phyloP scores from a whole-genome alignment of 2,797 vertebrate species.

The Scomberomorus guttatus region DNA sequence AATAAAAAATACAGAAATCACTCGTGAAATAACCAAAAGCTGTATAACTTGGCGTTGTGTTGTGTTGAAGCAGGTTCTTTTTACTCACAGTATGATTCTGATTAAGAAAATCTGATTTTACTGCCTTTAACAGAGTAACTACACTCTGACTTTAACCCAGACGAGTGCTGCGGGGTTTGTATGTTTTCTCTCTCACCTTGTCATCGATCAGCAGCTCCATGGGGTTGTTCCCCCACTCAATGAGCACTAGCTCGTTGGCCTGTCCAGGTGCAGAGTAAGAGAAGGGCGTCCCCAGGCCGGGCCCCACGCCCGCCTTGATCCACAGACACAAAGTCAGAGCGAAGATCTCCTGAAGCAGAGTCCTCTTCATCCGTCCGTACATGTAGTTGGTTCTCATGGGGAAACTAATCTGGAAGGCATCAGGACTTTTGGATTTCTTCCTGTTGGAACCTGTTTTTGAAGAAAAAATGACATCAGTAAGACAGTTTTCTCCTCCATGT shows the following conservation, averaged over 20 bases:
- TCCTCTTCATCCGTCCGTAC: slow-evolving; percentile 87
- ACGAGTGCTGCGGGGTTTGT: neutral
- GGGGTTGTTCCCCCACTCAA: slow-evolving; percentile 90
- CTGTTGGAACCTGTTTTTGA: slow-evolving; percentile 70
- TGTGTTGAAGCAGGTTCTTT: too few relatives aligned
- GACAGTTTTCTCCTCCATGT: too few relatives aligned
- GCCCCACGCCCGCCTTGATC: slow-evolving; percentile 85
- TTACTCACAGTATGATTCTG: neutral
- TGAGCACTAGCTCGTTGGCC: slow-evolving; percentile 91
- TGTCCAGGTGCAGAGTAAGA: slow-evolving; percentile 91
- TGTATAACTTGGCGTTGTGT: neutral
- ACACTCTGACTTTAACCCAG: neutral
- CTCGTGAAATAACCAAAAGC: neutral
- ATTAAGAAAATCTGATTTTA: neutral
- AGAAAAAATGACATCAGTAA: slow-evolving; percentile 9
- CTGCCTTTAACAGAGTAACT: neutral
- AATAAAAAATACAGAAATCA: too few relatives aligned
- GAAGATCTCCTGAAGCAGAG: slow-evolving; percentile 88
- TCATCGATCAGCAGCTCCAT: slow-evolving; percentile 90
- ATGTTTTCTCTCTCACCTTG: slow-evolving; percentile 71
- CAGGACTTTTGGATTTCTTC: slow-evolving; percentile 73
- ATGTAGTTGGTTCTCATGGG: slow-evolving; percentile 91
- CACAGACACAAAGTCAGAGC: slow-evolving; percentile 90
- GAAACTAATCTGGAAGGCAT: slow-evolving; percentile 89
- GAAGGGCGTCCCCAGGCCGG: slow-evolving; percentile 88